Conservation (phyloP, 1,140 invertebrate genomes). For the Drosophila equinoxialis region DNA sequence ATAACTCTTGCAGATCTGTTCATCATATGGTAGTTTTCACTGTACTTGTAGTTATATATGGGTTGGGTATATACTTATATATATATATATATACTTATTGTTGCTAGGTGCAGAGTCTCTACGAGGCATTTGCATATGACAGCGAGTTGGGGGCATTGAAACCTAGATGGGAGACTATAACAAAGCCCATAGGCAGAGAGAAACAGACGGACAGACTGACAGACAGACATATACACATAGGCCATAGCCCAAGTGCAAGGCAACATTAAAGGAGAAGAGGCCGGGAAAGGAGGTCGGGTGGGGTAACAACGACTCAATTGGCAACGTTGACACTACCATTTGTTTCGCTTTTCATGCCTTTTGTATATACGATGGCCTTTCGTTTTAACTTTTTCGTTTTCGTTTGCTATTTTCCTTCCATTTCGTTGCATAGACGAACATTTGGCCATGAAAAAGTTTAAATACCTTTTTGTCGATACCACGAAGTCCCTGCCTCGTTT, state of each 20-base stretch:
- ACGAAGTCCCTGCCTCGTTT: slow-evolving; percentile 18
- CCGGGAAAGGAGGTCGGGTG: background rate
- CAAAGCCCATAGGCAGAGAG: slow-evolving; percentile 33
- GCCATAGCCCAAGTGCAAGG: slow-evolving; percentile 65
- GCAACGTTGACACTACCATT: slow-evolving; percentile 66
- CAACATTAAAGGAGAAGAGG: slow-evolving; percentile 15
- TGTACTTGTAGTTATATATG: slow-evolving; percentile 35
- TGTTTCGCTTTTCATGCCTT: slow-evolving; percentile 65
- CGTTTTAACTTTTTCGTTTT: slow-evolving; percentile 29
- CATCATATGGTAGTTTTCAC: background rate
- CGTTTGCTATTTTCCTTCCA: slow-evolving; percentile 34
- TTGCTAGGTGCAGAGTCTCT: slow-evolving; percentile 45
- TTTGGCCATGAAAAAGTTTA: slow-evolving; percentile 82
- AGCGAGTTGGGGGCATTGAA: slow-evolving; percentile 55
- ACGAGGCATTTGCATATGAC: slow-evolving; percentile 61
- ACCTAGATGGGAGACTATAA: slow-evolving; percentile 57
- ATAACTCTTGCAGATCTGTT: background rate
- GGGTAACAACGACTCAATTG: slow-evolving; percentile 54
- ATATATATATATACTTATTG: background rate
- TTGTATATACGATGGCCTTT: slow-evolving; percentile 41
- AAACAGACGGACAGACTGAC: background rate
- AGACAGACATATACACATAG: background rate
- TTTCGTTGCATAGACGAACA: slow-evolving; percentile 49
- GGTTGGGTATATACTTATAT: slow-evolving; percentile 18
- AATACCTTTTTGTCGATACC: slow-evolving; percentile 44